phyloP scores from a whole-genome alignment of 2,113 vertebrate species.

The Scolopax mira region DNA sequence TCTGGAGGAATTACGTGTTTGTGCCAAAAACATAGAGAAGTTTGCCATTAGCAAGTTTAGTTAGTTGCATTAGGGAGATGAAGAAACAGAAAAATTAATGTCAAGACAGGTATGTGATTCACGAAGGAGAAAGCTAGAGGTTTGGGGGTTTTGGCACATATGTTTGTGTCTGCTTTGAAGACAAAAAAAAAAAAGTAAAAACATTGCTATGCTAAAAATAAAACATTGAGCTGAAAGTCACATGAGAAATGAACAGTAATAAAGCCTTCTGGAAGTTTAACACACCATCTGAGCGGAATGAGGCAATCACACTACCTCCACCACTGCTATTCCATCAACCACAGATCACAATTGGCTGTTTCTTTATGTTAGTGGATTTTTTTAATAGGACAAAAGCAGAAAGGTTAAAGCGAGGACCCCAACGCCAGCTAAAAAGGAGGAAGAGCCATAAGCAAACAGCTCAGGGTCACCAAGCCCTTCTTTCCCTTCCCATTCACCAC shows the following conservation, averaged over 20 bases:
- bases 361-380: constrained; percentile 29
- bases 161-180: not conserved
- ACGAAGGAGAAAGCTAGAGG: not conserved
- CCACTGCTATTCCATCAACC: not conserved
- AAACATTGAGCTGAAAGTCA: not conserved
- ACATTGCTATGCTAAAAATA: not conserved
- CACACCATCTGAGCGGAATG: not conserved
- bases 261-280: not conserved
- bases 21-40: not conserved
- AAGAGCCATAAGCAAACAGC: not conserved
- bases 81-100: not conserved
- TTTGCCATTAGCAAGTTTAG: not conserved
- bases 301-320: not conserved
- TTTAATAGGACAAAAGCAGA: not conserved
- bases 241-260: not conserved
- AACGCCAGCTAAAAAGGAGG: not conserved
- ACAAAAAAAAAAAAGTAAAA: not conserved
- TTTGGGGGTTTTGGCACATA: not conserved
- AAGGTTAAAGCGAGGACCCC: constrained; percentile 12
- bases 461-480: not conserved
- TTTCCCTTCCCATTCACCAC: constrained; percentile 25
- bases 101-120: not conserved
- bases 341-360: not conserved
- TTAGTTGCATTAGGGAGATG: not conserved
- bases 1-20: not conserved